Evolutionary conservation across 2,113 vertebrate species (phyloP).

Genomic region (Australoheros scitulus): DNA sequence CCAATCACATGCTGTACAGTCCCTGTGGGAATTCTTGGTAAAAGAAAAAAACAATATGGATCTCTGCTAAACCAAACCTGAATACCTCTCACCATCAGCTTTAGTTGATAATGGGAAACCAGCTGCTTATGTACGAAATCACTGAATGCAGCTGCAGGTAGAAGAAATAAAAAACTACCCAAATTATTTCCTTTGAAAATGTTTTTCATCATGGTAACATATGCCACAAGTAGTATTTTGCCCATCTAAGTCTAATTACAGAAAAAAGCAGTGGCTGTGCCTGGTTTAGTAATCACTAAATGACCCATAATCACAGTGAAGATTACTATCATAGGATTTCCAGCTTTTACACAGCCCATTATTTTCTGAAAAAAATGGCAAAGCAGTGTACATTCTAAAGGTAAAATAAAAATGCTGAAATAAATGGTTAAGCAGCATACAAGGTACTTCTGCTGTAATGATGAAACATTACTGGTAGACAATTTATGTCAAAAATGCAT

Average conservation of each 20-base stretch:
- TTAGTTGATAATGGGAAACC: not conserved
- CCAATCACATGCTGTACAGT: too few relatives aligned
- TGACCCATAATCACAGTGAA: slow-evolving; percentile 15
- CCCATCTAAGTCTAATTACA: slow-evolving; percentile 6
- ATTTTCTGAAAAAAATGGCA: not conserved
- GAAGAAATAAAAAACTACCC: not conserved
- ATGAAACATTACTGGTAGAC: not conserved
- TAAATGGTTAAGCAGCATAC: not conserved
- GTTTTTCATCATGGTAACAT: slow-evolving; percentile 4
- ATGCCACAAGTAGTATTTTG: not conserved
- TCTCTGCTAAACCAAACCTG: not conserved
- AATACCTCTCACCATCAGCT: not conserved
- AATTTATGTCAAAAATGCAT: not conserved
- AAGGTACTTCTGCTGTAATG: not conserved
- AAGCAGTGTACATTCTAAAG: not conserved
- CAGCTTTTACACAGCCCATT: not conserved
- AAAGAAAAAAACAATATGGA: too few relatives aligned
- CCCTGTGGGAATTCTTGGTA: too few relatives aligned
- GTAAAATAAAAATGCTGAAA: not conserved
- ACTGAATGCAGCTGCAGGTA: not conserved
- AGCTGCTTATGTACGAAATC: not conserved
- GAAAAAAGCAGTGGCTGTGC: not conserved
- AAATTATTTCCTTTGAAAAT: not conserved
- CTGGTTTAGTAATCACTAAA: not conserved
- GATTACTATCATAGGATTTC: not conserved